Evolutionary conservation across 2,113 vertebrate species (phyloP).

Genomic region (Hiodon alosoides): DNA sequence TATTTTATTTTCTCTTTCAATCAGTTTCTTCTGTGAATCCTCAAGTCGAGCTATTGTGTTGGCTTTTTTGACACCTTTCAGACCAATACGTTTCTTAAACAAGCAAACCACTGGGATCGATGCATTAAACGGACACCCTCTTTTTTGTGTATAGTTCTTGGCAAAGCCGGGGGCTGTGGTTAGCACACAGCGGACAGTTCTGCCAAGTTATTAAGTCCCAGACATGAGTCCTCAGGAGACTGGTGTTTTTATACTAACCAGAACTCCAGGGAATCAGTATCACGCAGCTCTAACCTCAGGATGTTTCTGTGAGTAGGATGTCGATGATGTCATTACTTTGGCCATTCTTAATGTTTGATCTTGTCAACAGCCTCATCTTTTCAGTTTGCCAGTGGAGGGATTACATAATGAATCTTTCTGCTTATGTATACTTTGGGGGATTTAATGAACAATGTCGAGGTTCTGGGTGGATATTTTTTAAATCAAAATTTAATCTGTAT

Average conservation of each 20-base stretch:
- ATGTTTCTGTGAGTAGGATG: not conserved
- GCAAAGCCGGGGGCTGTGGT: not conserved
- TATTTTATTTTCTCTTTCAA: too few relatives aligned
- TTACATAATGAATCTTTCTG: too few relatives aligned
- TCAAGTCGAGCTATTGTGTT: too few relatives aligned
- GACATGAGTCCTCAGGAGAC: not conserved
- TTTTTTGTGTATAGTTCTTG: not conserved
- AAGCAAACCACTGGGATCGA: not conserved
- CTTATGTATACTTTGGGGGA: too few relatives aligned
- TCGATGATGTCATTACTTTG: conserved; percentile 10
- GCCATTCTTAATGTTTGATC: not conserved
- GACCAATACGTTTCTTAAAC: too few relatives aligned
- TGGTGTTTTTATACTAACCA: not conserved
- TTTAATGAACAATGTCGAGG: too few relatives aligned
- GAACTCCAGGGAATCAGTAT: not conserved
- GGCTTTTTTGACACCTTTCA: too few relatives aligned
- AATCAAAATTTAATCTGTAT: too few relatives aligned
- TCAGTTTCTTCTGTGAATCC: too few relatives aligned
- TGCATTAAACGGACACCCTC: not conserved
- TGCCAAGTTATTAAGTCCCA: not conserved
- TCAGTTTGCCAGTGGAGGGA: too few relatives aligned
- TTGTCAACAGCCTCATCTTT: not conserved
- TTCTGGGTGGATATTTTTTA: too few relatives aligned
- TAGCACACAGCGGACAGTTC: not conserved
- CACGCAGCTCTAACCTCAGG: not conserved